phyloP scores from a whole-genome alignment of 92 coral and sea anemone genomes.

The Umimayanthus kanabou region DNA sequence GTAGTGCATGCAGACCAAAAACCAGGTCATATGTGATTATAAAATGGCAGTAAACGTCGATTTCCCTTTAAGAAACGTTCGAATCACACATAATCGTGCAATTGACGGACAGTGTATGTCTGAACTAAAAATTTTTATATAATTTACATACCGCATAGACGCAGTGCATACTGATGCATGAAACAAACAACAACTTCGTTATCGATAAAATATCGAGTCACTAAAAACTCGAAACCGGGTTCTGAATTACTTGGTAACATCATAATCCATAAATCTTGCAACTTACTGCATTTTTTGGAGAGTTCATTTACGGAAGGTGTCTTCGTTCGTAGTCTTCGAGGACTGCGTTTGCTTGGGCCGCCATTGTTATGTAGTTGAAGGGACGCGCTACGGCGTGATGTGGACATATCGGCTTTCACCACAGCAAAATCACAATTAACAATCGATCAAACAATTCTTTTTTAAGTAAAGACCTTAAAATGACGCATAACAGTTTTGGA shows the following conservation, averaged over 20 bases:
- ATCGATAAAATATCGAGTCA: background rate
- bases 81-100: no score
- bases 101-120: no score
- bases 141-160: background rate
- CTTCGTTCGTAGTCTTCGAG: slow-evolving; percentile 86
- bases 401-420: slow-evolving; percentile 60
- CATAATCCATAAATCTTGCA: background rate
- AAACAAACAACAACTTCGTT: background rate
- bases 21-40: no score
- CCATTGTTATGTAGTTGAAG: slow-evolving; percentile 46
- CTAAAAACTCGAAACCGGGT: background rate
- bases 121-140: no score
- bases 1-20: no score
- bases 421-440: background rate
- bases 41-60: no score
- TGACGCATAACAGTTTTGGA: background rate
- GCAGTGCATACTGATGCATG: background rate
- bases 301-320: slow-evolving; percentile 96
- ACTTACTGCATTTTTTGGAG: slow-evolving; percentile 88
- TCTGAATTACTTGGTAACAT: background rate
- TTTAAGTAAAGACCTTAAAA: slow-evolving; percentile 8
- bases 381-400: slow-evolving; percentile 66
- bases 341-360: slow-evolving; percentile 72
- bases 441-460: background rate
- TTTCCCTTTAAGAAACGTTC: no score